phyloP scores from a whole-genome alignment of 2,888 invertebrate species.

The Noctua janthe region DNA sequence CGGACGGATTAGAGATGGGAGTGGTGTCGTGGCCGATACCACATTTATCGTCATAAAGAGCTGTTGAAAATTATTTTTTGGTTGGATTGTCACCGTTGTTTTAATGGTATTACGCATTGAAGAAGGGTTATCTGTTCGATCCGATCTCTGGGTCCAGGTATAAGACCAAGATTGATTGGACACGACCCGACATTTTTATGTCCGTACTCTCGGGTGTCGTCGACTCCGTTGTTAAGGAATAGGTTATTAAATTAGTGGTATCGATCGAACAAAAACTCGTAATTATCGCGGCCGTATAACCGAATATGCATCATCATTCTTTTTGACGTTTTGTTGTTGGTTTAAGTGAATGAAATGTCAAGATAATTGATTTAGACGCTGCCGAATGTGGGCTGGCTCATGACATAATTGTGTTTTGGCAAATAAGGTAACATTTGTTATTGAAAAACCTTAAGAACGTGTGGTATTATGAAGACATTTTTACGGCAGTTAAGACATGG shows the following conservation, averaged over 20 bases:
- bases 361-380: constrained; percentile 65
- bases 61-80: constrained; percentile 89
- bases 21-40: constrained; percentile 54
- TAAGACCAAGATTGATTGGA: constrained; percentile 88
- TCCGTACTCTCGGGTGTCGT: constrained; percentile 86
- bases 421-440: constrained; percentile 53
- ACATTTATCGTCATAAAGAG: constrained; percentile 80
- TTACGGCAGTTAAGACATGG: background rate
- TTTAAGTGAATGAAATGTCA: constrained; percentile 73
- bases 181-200: constrained; percentile 87
- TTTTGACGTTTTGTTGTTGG: constrained; percentile 70
- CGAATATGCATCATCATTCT: constrained; percentile 73
- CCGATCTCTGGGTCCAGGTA: constrained; percentile 88
- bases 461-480: background rate
- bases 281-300: constrained; percentile 76
- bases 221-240: constrained; percentile 82
- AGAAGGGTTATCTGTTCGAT: constrained; percentile 88
- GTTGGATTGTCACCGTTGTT: constrained; percentile 90
- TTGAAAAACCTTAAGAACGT: constrained; percentile 18
- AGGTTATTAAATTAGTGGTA: constrained; percentile 88
- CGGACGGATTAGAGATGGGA: constrained; percentile 72
- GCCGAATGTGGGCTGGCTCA: constrained; percentile 48
- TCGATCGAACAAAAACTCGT: constrained; percentile 79
- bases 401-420: constrained; percentile 46
- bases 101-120: constrained; percentile 90